Percentiles rank a stretch among this genome's conserved stretches.
Evolutionary conservation across 2,113 vertebrate species (phyloP).

Genomic region (Recurvirostra avosetta): DNA sequence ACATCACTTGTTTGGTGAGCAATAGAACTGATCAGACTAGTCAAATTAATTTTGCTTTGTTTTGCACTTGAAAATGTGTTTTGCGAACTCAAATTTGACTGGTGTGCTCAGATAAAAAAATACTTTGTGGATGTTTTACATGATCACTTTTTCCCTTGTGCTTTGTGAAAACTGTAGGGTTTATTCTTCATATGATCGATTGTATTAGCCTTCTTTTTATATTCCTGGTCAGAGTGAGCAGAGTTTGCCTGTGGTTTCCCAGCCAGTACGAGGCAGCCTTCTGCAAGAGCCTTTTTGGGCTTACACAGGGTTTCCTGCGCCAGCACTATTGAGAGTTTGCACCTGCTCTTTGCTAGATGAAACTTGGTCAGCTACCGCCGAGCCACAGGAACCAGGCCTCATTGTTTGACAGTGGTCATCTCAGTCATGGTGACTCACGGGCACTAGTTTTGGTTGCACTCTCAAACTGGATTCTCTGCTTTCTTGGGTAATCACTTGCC

Average conservation of each 20-base stretch:
- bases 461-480: neutral
- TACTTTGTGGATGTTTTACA: neutral
- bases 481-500: neutral
- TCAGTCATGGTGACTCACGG: fast-evolving
- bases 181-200: neutral
- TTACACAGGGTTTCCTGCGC: neutral
- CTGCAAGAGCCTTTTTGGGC: neutral
- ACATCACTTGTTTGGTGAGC: neutral
- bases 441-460: neutral
- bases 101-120: neutral
- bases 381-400: neutral
- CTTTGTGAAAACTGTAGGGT: neutral
- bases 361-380: neutral
- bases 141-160: neutral
- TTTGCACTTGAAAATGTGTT: neutral
- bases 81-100: neutral
- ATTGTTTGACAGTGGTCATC: fast-evolving
- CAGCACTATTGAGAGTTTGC: neutral
- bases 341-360: neutral
- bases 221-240: neutral
- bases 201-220: neutral
- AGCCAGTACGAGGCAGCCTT: neutral
- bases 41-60: neutral
- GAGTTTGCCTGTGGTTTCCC: neutral
- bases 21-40: neutral